Conservation (phyloP, 2,888 invertebrate genomes). For the Phoenoteleia sp. region DNA sequence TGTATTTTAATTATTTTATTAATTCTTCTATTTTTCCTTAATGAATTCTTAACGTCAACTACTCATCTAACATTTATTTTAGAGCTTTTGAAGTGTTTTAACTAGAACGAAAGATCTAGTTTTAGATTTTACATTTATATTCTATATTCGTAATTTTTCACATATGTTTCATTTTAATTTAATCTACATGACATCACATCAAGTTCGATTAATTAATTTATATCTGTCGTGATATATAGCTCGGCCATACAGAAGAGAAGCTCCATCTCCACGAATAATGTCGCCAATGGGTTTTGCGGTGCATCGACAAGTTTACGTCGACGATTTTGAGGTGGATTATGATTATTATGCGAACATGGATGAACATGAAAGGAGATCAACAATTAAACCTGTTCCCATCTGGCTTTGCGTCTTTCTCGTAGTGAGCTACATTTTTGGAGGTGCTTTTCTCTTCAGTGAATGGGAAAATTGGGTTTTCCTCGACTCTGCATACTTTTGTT, state of each 20-base stretch:
- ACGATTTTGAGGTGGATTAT: slow-evolving; percentile 89
- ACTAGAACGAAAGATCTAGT: no score
- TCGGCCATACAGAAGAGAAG: slow-evolving; percentile 80
- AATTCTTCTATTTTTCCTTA: no score
- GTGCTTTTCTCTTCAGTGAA: slow-evolving; percentile 94
- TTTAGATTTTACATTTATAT: no score
- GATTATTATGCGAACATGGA: slow-evolving; percentile 87
- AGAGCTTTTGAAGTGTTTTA: no score
- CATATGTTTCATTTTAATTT: no score
- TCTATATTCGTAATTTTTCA: no score
- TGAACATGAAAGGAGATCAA: slow-evolving; percentile 84
- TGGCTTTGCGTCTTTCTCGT: slow-evolving; percentile 96
- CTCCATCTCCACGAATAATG: slow-evolving; percentile 89
- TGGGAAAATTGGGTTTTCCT: slow-evolving; percentile 96
- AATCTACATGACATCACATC: no score
- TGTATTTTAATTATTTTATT: no score
- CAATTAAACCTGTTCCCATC: slow-evolving; percentile 93
- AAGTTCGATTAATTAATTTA: no score
- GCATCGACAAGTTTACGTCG: slow-evolving; percentile 88
- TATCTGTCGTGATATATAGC: no score
- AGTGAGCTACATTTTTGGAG: slow-evolving; percentile 95
- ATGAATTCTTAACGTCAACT: no score
- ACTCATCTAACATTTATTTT: no score
- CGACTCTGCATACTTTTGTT: slow-evolving; percentile 97
- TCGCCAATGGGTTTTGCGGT: slow-evolving; percentile 90